Evolutionary conservation across 2,113 vertebrate genomes (phyloP).

Genomic region (Pundamilia nyererei): DNA sequence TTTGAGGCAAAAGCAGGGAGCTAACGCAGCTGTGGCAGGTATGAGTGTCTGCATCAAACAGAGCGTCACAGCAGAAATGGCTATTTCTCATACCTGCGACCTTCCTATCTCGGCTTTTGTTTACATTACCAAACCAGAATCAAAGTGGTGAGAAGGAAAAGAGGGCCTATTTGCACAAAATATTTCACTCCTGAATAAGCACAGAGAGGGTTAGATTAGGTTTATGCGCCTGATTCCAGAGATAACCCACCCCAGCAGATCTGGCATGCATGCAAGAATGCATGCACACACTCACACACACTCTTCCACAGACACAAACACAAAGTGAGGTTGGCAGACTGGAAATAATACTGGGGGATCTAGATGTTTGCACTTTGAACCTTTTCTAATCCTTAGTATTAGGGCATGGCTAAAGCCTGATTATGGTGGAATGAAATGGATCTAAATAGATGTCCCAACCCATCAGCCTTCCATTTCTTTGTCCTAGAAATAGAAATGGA

Average conservation of each 20-base stretch:
- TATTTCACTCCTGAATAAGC: conserved; percentile 70
- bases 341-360: conserved; percentile 64
- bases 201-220: conserved; percentile 64
- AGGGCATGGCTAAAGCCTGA: conserved; percentile 66
- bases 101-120: conserved; percentile 48
- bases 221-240: conserved; percentile 66
- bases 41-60: conserved; percentile 34
- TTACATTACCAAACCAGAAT: conserved; percentile 41
- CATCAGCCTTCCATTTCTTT: conserved; percentile 60
- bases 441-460: conserved; percentile 68
- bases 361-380: conserved; percentile 72
- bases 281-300: neutral
- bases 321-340: conserved; percentile 62
- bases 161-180: conserved; percentile 61
- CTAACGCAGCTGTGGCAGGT: neutral
- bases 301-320: conserved; percentile 1
- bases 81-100: conserved; percentile 36
- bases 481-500: conserved; percentile 66
- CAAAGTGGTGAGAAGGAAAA: conserved; percentile 19
- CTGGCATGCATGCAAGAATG: conserved; percentile 41
- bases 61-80: conserved; percentile 31
- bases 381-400: conserved; percentile 67
- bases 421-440: conserved; percentile 68
- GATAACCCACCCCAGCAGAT: conserved; percentile 59
- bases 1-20: conserved; percentile 8